Base-by-base conservation (phyloP, 2,888 invertebrate genomes). In the Caenorhabditis sp. region DNA sequence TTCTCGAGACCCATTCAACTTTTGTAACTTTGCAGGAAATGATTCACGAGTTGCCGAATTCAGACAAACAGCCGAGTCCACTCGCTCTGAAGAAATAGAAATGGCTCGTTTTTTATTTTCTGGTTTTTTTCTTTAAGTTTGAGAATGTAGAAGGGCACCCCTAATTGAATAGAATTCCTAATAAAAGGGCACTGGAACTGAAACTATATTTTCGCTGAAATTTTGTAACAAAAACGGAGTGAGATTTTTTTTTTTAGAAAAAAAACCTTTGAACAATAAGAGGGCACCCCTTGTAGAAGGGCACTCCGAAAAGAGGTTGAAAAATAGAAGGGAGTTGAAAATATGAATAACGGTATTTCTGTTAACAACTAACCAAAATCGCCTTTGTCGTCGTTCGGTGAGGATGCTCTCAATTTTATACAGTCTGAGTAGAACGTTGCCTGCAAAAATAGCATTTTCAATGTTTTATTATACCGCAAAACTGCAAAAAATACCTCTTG, bases 11-110 rank as follows among this genome's bases (percentile, higher is more conserved):
- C 53, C 37, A 49, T 72, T 72, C 27, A 67, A 64, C 37, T 64
- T 67, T 53, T 72, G 67, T 23, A 68, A 27, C 1, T 50, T 51
- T 3, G 66, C 62, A 14, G 69, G 69, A 37, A 61, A 57, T 27
- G 67, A 55, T 19, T 68, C 58, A 19, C 66, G 49, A 0, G 59
- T 31, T 31, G 31, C 58, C 2, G 72, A 64, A 10, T 55, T 63
- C 21, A 72, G 61, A 58, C 64, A 72, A 14, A 72, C 71, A 0
- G 71, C 71, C 17, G 71, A 72, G 14, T 72, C 71, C 3, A 58
- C 58, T 6, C 43, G 43, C 14, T 43, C 43, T 43, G 43, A 17
- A 43, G 14, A 43, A 17, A 43, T 31, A 43, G 36, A 36, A 36
- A 36, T 36, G 36, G 12, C n/a, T n/a, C n/a, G n/a, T n/a, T n/a